phyloP scores from a whole-genome alignment of 2,888 invertebrate species.

The Lasioglossum lativentre region DNA sequence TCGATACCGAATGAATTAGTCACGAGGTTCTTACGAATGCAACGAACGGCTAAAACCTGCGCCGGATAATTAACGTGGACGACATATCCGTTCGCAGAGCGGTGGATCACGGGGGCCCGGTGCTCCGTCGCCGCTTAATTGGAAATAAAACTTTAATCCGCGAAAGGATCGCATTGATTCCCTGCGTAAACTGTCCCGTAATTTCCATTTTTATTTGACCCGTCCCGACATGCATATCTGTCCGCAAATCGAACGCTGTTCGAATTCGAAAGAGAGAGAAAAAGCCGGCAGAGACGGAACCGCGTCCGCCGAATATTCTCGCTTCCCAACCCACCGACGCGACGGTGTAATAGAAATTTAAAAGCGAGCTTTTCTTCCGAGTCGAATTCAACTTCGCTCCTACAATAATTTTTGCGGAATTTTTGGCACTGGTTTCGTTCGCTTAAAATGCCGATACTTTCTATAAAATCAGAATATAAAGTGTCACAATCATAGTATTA shows the following conservation, averaged over 20 bases:
- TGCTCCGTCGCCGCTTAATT: conserved; percentile 41
- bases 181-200: conserved; percentile 38
- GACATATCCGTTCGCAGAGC: not conserved
- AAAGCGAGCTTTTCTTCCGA: not conserved
- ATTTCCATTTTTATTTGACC: conserved; percentile 54
- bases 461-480: not conserved
- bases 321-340: not conserved
- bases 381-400: not conserved
- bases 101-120: conserved; percentile 9
- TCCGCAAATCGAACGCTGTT: conserved; percentile 26
- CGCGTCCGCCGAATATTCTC: not conserved
- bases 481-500: no score
- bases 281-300: not conserved
- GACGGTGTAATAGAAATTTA: not conserved
- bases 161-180: conserved; percentile 40
- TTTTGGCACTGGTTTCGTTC: no score
- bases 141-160: conserved; percentile 54
- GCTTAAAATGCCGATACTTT: not conserved
- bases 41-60: not conserved
- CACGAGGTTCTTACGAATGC: not conserved
- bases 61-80: not conserved
- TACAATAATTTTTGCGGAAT: not conserved
- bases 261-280: not conserved
- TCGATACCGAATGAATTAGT: conserved; percentile 23
- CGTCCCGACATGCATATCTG: conserved; percentile 12